phyloP scores from a whole-genome alignment of 2,888 invertebrate species.

The Nomada fucata region DNA sequence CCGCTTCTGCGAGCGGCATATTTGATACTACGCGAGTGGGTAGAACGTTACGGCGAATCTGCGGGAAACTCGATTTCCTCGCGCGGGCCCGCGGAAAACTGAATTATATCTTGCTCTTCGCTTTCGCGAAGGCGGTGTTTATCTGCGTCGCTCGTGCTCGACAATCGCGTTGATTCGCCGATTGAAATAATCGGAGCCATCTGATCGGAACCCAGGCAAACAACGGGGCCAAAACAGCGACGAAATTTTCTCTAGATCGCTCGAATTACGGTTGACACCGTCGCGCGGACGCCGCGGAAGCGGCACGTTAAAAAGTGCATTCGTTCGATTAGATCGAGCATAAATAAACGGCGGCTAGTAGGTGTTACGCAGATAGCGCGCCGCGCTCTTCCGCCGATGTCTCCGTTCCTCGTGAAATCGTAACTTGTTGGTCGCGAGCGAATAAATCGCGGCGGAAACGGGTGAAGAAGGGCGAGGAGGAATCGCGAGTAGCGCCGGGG shows the following conservation, averaged over 20 bases:
- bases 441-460: constrained; percentile 48
- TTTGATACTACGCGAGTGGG: constrained; percentile 23
- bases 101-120: constrained; percentile 9
- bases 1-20: neutral
- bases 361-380: constrained; percentile 49
- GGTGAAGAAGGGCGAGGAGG: neutral
- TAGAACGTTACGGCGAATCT: constrained; percentile 38
- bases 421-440: constrained; percentile 35
- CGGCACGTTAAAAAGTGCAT: constrained; percentile 58
- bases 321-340: constrained; percentile 45
- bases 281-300: constrained; percentile 54
- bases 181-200: neutral
- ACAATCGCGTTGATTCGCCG: too few relatives aligned
- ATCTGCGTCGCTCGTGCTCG: neutral
- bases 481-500: constrained; percentile 1
- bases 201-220: neutral
- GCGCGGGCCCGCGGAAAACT: constrained; percentile 11
- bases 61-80: constrained; percentile 37
- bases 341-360: constrained; percentile 38
- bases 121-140: neutral
- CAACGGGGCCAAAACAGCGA: neutral
- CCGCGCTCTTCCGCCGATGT: constrained; percentile 19
- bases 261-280: constrained; percentile 52
- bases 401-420: constrained; percentile 31
- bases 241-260: constrained; percentile 38